Conservation (phyloP, 2,113 vertebrate species). For the Bubo bubo region DNA sequence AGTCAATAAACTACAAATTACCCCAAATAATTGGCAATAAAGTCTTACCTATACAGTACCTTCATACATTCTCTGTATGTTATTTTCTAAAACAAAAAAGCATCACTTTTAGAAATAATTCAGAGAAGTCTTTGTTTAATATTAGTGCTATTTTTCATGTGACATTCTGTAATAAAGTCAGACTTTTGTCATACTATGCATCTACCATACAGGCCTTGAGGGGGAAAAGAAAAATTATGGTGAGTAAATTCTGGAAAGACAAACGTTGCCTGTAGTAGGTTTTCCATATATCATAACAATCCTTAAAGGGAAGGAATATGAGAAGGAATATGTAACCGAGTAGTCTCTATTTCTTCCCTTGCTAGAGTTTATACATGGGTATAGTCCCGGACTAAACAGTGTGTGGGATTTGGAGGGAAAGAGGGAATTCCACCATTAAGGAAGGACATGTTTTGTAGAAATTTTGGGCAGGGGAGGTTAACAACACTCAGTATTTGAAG, state of each 20-base stretch:
- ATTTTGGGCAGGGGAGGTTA: neutral
- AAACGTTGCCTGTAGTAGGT: neutral
- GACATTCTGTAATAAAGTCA: neutral
- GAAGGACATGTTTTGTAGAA: neutral
- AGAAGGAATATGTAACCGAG: neutral
- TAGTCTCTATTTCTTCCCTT: neutral
- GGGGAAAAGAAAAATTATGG: neutral
- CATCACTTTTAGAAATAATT: neutral
- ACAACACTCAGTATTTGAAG: neutral
- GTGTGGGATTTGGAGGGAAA: neutral
- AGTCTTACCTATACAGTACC: neutral
- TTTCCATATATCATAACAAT: neutral
- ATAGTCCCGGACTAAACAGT: neutral
- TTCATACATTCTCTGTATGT: too few relatives aligned
- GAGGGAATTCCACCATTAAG: neutral
- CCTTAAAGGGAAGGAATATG: neutral
- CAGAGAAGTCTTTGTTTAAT: neutral
- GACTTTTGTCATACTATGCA: neutral
- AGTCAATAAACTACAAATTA: neutral
- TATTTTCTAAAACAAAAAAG: neutral
- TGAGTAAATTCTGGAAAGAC: neutral
- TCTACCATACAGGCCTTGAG: neutral
- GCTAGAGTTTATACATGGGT: neutral
- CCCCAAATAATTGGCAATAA: neutral
- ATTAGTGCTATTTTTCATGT: neutral